Conservation (phyloP, 2,888 invertebrate species). For the Sepioteuthis lessoniana region DNA sequence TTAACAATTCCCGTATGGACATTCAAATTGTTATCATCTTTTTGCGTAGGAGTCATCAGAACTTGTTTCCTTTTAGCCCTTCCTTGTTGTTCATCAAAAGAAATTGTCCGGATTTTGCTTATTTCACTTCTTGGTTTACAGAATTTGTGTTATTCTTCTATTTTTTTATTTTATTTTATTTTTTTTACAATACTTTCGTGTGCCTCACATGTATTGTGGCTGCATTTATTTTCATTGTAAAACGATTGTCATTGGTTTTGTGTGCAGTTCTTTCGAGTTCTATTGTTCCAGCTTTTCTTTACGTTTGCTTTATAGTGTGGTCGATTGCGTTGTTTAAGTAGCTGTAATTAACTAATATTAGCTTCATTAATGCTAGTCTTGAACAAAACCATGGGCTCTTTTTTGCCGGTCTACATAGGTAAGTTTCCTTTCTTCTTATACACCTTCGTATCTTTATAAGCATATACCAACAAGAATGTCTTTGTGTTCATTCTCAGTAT, state of each 20-base stretch:
- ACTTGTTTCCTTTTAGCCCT: background rate
- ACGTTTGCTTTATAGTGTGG: background rate
- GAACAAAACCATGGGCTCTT: background rate
- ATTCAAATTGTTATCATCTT: background rate
- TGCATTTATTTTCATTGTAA: background rate
- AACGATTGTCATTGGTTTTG: constrained; percentile 15
- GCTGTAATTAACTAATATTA: constrained; percentile 8
- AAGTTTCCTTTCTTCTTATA: background rate
- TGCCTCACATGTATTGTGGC: background rate
- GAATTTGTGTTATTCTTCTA: background rate
- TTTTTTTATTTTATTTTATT: background rate
- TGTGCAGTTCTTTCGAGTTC: background rate
- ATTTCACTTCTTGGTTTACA: background rate
- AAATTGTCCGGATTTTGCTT: background rate
- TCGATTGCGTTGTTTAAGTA: background rate
- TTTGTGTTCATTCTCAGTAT: background rate
- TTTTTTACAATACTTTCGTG: background rate
- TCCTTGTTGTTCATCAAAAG: background rate
- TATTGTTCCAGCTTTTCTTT: background rate
- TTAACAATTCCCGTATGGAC: background rate
- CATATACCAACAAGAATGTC: background rate
- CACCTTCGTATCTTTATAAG: background rate
- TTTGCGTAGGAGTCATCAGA: background rate
- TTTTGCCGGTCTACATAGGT: background rate
- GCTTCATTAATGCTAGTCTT: background rate